A percentile compares a stretch with the other conserved stretches of the same genome.
Conservation (phyloP, 2,113 vertebrate species). For the Aspidoscelis tigris region DNA sequence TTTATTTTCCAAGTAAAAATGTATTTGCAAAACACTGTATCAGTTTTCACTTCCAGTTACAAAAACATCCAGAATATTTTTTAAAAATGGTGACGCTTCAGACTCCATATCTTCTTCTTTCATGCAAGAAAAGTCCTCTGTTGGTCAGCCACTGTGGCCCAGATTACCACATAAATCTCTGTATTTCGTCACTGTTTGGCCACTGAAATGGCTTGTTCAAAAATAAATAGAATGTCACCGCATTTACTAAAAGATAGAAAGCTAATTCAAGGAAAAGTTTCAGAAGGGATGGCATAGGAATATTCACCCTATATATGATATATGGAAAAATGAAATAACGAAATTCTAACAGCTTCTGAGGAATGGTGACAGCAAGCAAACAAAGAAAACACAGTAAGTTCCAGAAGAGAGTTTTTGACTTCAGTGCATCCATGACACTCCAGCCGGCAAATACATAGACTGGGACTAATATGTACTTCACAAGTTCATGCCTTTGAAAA, state of each 20-base stretch:
- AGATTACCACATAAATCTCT: constrained; percentile 96
- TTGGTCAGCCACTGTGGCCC: constrained; percentile 4
- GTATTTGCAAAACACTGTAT: constrained; percentile 27
- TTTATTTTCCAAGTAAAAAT: constrained; percentile 40
- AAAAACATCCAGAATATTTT: constrained; percentile 27
- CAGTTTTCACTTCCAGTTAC: constrained; percentile 28
- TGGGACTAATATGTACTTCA: constrained; percentile 87
- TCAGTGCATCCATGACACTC: constrained; percentile 88
- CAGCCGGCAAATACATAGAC: constrained; percentile 90
- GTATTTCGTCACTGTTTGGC: constrained; percentile 83
- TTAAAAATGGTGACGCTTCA: constrained; percentile 7
- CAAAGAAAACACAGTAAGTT: constrained; percentile 85
- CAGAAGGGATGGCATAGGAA: constrained; percentile 82
- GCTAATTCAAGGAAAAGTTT: constrained; percentile 85
- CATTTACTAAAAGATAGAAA: constrained; percentile 85
- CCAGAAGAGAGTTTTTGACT: constrained; percentile 90
- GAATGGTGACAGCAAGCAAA: constrained; percentile 81
- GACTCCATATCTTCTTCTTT: constrained; percentile 30
- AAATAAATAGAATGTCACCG: constrained; percentile 87
- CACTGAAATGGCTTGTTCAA: constrained; percentile 89
- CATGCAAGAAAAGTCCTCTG: constrained; percentile 36
- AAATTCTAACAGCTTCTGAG: constrained; percentile 95
- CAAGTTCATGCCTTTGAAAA: constrained; percentile 85
- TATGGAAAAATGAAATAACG: constrained; percentile 97
- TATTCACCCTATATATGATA: constrained; percentile 90